Evolutionary conservation across 2,113 vertebrate species (phyloP), one percentile per base, ranked within the genome.

Genomic region (Rhinopomastus cyanomelas): DNA sequence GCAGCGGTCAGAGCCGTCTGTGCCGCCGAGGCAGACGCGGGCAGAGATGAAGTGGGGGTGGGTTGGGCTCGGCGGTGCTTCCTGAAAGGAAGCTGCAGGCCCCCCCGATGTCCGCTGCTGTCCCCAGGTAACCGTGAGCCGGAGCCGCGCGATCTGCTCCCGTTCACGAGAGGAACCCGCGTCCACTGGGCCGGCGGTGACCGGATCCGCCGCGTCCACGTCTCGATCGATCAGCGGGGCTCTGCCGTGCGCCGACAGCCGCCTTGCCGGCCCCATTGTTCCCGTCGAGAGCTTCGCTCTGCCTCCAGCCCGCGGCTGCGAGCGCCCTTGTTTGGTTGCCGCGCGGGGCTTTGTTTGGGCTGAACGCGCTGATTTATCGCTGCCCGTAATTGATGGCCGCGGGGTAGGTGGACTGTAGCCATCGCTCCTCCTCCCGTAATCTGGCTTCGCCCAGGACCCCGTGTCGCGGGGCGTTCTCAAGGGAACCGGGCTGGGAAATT

Each of bases 361-460:
- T 98, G 97, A 97, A 96, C 97, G 96, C 97, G 97, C 98, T 98
- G 98, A 98, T 98, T 98, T 98, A 98, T 98, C 96, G 97, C 96
- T 97, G 96, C 88, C 94, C 95, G 69, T 98, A 98, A 98, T 98
- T 97, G 97, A 98, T 97, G 96, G 96, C 96, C 97, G 64, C 95
- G 92, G 97, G 97, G 96, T 97, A 97, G 96, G 94, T 94, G 94
- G 95, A 96, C 97, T 96, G 96, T 96, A 97, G 97, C 97, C 92
- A 90, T 89, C 64, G 96, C 97, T 97, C 97, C 97, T 97, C 98
- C 97, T 97, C 97, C 97, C 98, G 98, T 97, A 98, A 98, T 98
- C 98, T 98, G 96, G 96, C 96, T 97, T 98, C 97, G 96, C 97
- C 95, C 97, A 97, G 97, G 97, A 97, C 97, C 97, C 96, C 97